Evolutionary conservation across 2,113 vertebrate genomes (phyloP).

Genomic region (Theropithecus gelada): DNA sequence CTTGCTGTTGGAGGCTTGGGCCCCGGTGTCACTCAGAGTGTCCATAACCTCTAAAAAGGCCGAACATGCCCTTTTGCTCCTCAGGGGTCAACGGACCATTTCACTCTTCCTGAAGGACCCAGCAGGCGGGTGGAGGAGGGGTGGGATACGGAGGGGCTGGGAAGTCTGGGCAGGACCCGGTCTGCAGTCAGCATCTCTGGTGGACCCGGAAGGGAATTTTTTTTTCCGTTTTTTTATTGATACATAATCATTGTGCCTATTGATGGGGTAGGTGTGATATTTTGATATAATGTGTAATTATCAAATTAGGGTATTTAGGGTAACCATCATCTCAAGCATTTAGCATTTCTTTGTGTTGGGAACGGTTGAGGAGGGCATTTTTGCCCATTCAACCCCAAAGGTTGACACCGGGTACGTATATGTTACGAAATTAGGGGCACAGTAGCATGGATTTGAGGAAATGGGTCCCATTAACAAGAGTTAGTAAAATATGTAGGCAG

Average conservation of each 20-base stretch:
- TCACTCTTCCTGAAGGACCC: constrained; percentile 64
- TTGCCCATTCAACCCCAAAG: not conserved
- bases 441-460: not conserved
- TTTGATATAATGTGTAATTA: not conserved
- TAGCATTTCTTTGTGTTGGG: not conserved
- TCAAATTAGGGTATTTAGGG: not conserved
- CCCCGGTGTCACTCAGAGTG: constrained; percentile 53
- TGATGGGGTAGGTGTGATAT: not conserved
- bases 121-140: constrained; percentile 58
- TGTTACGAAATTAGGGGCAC: not conserved
- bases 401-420: not conserved
- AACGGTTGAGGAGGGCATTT: not conserved
- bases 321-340: not conserved
- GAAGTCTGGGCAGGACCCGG: not conserved
- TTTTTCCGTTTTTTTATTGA: not conserved
- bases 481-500: not conserved
- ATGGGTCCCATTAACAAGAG: not conserved
- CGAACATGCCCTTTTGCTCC: constrained; percentile 64
- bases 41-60: constrained; percentile 44
- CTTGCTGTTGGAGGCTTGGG: not conserved
- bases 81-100: constrained; percentile 60
- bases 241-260: not conserved
- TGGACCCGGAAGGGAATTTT: not conserved
- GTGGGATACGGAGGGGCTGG: constrained; percentile 53
- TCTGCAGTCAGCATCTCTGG: not conserved